phyloP scores from a whole-genome alignment of 2,797 vertebrate genomes.

The Otus scops region DNA sequence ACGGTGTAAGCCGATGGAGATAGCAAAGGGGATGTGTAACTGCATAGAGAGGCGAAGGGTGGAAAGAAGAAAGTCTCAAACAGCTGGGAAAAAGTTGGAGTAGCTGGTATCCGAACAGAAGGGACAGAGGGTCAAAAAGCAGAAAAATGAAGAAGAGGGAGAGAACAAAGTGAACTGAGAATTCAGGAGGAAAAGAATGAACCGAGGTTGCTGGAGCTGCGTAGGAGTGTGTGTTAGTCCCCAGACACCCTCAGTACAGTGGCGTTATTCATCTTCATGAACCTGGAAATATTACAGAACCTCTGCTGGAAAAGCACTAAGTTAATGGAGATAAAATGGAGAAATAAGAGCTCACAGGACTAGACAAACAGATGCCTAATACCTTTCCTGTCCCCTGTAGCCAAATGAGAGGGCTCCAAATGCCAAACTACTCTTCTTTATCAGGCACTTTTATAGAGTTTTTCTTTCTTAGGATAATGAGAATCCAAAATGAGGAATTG shows the following conservation, averaged over 20 bases:
- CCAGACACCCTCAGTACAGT: background rate
- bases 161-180: background rate
- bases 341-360: background rate
- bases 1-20: rapidly evolving
- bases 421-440: background rate
- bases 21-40: background rate
- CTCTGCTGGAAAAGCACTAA: background rate
- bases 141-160: background rate
- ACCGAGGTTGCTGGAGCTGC: background rate
- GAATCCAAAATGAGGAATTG: background rate
- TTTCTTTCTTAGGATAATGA: background rate
- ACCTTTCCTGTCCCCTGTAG: background rate
- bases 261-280: constrained; percentile 4
- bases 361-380: background rate
- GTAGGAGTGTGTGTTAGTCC: background rate
- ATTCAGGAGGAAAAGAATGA: background rate
- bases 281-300: constrained; percentile 5
- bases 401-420: background rate
- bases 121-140: background rate
- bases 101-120: background rate
- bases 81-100: background rate
- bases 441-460: background rate
- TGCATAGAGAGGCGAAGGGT: background rate
- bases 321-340: constrained; percentile 19
- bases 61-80: background rate